Percentiles rank a stretch among this genome's conserved stretches.
Evolutionary conservation across 2,888 invertebrate genomes (phyloP).

Genomic region (Sinelater perroti): DNA sequence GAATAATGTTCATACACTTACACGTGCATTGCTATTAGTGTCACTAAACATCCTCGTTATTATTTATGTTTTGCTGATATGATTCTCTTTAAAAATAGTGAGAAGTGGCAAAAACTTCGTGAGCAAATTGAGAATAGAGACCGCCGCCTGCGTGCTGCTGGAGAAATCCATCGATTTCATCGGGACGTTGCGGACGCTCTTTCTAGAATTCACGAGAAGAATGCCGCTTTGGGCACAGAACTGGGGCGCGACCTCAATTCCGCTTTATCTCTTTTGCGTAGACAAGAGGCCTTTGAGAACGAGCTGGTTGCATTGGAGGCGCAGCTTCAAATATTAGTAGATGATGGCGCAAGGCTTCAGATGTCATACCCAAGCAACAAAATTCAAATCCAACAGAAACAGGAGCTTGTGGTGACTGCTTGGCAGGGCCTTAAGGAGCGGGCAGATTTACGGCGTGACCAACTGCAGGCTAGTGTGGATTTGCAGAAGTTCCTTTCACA

Average conservation of each 20-base stretch:
- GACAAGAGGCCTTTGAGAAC: conserved; percentile 93
- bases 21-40: not conserved
- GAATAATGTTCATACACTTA: not conserved
- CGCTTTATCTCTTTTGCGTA: conserved; percentile 81
- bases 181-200: conserved; percentile 92
- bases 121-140: conserved; percentile 88
- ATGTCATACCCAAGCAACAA: conserved; percentile 91
- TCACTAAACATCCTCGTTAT: not conserved
- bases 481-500: conserved; percentile 89
- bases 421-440: conserved; percentile 86
- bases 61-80: not conserved
- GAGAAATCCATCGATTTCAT: conserved; percentile 97
- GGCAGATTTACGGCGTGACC: conserved; percentile 80
- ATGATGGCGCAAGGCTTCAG: conserved; percentile 90
- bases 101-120: conserved; percentile 87
- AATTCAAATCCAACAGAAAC: conserved; percentile 86
- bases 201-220: conserved; percentile 89
- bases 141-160: conserved; percentile 89
- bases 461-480: conserved; percentile 86
- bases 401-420: conserved; percentile 83
- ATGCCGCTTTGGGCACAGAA: conserved; percentile 83
- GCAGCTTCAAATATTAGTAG: conserved; percentile 87
- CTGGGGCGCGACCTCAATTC: conserved; percentile 84
- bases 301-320: conserved; percentile 93
- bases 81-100: conserved; percentile 61